Conservation (phyloP, 2,888 invertebrate species). For the Callinectes sapidus region DNA sequence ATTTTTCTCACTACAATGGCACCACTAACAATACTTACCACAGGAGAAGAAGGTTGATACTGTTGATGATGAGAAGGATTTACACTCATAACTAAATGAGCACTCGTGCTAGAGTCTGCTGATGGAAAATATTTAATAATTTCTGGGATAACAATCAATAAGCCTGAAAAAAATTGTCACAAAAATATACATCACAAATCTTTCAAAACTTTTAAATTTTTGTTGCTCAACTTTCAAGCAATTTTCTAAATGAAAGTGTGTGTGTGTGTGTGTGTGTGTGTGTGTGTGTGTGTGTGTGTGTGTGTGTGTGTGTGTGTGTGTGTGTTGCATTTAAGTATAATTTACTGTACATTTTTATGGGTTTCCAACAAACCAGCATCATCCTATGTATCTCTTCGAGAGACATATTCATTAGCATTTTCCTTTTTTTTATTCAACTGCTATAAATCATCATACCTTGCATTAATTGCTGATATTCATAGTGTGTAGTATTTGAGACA, state of each 20-base stretch:
- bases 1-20: too few species aligned
- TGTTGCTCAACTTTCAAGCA: neutral
- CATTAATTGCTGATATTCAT: constrained; percentile 58
- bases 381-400: too few species aligned
- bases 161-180: neutral
- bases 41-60: constrained; percentile 65
- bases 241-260: neutral
- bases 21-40: constrained; percentile 49
- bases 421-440: too few species aligned
- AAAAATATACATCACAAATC: too few species aligned
- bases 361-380: too few species aligned
- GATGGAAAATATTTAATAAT: neutral
- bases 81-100: constrained; percentile 63
- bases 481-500: constrained; percentile 41
- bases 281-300: too few species aligned
- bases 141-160: neutral
- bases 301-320: too few species aligned
- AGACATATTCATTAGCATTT: too few species aligned
- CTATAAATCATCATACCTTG: constrained; percentile 44
- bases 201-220: too few species aligned
- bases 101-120: constrained; percentile 44
- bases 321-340: too few species aligned
- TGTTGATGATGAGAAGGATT: constrained; percentile 62
- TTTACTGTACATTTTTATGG: too few species aligned
- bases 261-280: too few species aligned